Evolutionary conservation across 2,797 vertebrate species (phyloP), one percentile per base, ranked within the genome.

Genomic region (Loriculus beryllinus): DNA sequence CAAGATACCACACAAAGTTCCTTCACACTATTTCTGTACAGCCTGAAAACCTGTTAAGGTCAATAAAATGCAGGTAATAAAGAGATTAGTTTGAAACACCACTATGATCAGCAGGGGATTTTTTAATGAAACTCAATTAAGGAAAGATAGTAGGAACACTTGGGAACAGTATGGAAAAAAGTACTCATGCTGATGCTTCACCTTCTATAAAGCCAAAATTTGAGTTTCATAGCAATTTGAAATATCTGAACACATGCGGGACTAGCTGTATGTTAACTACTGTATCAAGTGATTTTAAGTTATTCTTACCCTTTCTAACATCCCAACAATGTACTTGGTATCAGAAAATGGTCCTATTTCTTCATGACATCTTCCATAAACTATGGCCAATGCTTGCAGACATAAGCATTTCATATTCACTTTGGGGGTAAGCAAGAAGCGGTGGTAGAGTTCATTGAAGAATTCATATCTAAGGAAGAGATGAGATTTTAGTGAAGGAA

Each of bases 381-480:
- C 99, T 96, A 99, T 99, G 29, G 99, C 97, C 78, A 99, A 97
- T 5, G 99, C 99, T 98, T 99, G 99, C 92, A 99, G 98, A 97
- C 99, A 99, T 89, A 99, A 97, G 96, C 99, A 99, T 98, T 99
- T 99, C 99, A 99, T 99, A 88, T 98, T 98, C 74, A 99, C 98
- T 98, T 99, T 99, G 82, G 99, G 99, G 22, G 99, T 99, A 52
- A 99, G 99, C 96, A 99, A 98, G 96, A 99, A 99, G 57, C 99
- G 99, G 95, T 99, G 99, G 97, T 99, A 99, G 71, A 99, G 98
- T 54, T 99, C 99, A 92, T 99, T 99, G 97, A 99, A 99, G 97
- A 99, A 99, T 96, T 99, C 99, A 1, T 99, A 99, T 78, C 99
- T 99, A 90, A 52, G 81, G 84, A 33, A 91, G 25, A 90, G 56